Percentiles rank a stretch among this genome's conserved stretches.
phyloP scores from a whole-genome alignment of 2,888 invertebrate genomes.

The Rapana venosa region DNA sequence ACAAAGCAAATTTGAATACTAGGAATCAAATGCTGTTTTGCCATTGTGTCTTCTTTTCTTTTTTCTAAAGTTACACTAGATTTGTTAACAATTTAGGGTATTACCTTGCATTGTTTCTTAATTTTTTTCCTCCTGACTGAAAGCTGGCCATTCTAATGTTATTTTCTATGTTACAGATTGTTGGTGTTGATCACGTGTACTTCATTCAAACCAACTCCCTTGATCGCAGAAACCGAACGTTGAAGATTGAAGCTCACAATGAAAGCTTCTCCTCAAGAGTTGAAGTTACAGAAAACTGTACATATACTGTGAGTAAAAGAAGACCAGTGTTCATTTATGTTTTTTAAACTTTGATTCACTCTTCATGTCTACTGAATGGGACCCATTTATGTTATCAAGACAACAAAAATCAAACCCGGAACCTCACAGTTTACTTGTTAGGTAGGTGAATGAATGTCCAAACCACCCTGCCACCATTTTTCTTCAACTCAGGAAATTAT shows the following conservation, averaged over 20 bases:
- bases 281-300: slow-evolving; percentile 91
- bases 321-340: not conserved
- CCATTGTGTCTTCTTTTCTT: too few relatives aligned
- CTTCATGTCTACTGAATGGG: not conserved
- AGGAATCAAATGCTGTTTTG: too few relatives aligned
- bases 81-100: too few relatives aligned
- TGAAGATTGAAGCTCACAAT: slow-evolving; percentile 94
- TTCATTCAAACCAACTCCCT: slow-evolving; percentile 94
- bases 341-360: not conserved
- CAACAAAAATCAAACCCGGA: not conserved
- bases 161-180: slow-evolving; percentile 83
- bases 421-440: not conserved
- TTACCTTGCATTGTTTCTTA: too few relatives aligned
- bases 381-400: not conserved
- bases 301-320: slow-evolving; percentile 86
- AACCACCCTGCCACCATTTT: too few relatives aligned
- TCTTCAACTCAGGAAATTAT: too few relatives aligned
- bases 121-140: too few relatives aligned
- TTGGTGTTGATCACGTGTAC: slow-evolving; percentile 93
- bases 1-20: too few relatives aligned
- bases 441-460: not conserved
- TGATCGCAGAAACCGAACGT: slow-evolving; percentile 86
- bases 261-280: slow-evolving; percentile 92
- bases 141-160: not conserved
- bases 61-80: too few relatives aligned